Base-by-base conservation (phyloP, 2,888 invertebrate species). In the Andrena fulva region DNA sequence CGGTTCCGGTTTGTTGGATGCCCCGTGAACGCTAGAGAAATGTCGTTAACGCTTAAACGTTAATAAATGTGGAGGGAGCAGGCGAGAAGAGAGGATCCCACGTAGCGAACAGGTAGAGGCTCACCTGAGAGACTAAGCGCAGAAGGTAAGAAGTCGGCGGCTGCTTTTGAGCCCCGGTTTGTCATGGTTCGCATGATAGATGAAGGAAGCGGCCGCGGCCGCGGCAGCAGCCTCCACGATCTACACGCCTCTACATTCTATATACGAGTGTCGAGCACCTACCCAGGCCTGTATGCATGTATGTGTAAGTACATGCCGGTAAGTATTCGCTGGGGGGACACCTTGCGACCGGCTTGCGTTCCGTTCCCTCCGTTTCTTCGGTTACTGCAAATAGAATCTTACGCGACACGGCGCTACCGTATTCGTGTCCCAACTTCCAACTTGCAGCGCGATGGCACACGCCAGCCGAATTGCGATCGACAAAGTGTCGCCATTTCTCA, bases 121-220 rank as follows among this genome's bases (percentile, higher is more conserved):
- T 89, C 80, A 85, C 86, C 83, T 88, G 87, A 82, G 86, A 89
- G 89, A 88, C 89, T 88, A 87, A 90, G 91, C 86, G 90, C 69
- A 77, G 87, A 89, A 86, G 87, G 89, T 87, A 87, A 86, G 87
- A 90, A 84, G 86, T 87, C 86, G 92, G 93, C 93, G 93, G 93
- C 91, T 88, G 92, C 93, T 93, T 93, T 93, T 93, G 93, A 93
- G 92, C 87, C 91, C 89, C 89, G 90, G 92, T 93, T 93, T 93
- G 93, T 93, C 93, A 93, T 93, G 93, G 92, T 91, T 92, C 92
- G 92, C 90, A 91, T 93, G 93, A 93, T 93, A 93, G 92, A 93
- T 93, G 93, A 87, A 92, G 91, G 91, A 92, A 92, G 89, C 89
- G 75, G 77, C 82, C 77, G 82, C 88, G 75, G 77, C 82, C 77